phyloP scores from a whole-genome alignment of 1,140 invertebrate genomes.

The Zaprionus gabonicus region DNA sequence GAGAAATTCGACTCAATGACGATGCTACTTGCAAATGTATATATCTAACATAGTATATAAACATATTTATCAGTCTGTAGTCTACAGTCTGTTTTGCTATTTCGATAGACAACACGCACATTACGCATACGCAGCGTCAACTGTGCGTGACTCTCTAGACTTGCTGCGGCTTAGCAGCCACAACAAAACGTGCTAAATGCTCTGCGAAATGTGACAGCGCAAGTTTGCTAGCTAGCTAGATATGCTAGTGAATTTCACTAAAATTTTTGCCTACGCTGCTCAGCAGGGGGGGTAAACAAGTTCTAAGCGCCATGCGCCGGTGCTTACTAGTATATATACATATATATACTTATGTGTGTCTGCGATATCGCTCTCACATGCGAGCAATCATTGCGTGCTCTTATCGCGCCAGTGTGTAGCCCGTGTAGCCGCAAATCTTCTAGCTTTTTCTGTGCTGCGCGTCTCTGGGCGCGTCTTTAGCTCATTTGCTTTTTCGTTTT shows the following conservation, averaged over 20 bases:
- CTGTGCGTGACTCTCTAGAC: conserved; percentile 28
- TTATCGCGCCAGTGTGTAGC: conserved; percentile 58
- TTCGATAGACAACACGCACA: conserved; percentile 24
- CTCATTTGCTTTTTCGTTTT: conserved; percentile 14
- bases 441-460: conserved; percentile 57
- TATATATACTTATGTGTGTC: conserved; percentile 5
- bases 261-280: conserved; percentile 3
- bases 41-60: neutral
- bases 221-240: neutral
- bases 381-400: conserved; percentile 46
- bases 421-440: conserved; percentile 43
- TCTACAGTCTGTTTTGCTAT: neutral
- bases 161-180: neutral
- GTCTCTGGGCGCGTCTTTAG: conserved; percentile 16
- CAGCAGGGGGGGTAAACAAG: conserved; percentile 55
- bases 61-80: neutral
- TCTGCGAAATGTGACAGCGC: neutral
- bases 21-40: neutral
- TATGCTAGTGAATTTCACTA: conserved; percentile 13
- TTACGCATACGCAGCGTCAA: conserved; percentile 56
- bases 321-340: conserved; percentile 51
- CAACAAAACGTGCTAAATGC: conserved; percentile 19
- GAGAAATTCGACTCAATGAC: neutral
- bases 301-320: conserved; percentile 66
- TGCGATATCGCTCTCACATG: conserved; percentile 27